Base-by-base conservation (phyloP, 1,140 invertebrate genomes). In the Neuroterus valhalla region DNA sequence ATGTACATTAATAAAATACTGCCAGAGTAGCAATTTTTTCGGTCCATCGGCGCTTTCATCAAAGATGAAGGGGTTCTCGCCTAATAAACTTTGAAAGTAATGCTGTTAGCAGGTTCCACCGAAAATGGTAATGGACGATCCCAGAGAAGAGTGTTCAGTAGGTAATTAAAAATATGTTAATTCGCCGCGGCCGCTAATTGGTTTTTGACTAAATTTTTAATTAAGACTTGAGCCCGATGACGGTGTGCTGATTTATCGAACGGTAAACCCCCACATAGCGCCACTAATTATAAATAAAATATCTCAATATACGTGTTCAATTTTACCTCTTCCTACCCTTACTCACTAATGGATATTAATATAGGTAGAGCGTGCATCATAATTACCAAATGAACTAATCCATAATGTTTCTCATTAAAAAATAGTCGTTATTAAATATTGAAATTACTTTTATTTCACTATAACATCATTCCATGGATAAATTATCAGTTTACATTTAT, bases 401-500 rank as follows among this genome's bases (percentile, higher is more conserved):
- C 17, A n/a, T n/a, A 19, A 48, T 48, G 8, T 17, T 48, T 19
- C 8, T 48, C 8, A 48, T 48, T 21, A 71, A 70, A 46, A 73
- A 70, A 50, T 12, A 70, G 75, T 52, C 72, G 21, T 15, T 21
- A 21, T 80, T 79, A 87, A 89, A 87, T 90, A 90, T 86, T 89
- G 86, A 90, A 90, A 90, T 87, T 85, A 85, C 75, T 86, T 90
- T 90, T 90, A 89, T 89, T 90, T 86, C 79, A 79, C 85, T 87
- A 88, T 87, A 84, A 84, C 87, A 81, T 86, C 86, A 82, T 85
- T 87, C 78, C 81, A 86, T 84, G 87, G 88, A 88, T 90, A 88
- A 89, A 89, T 89, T 88, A 89, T 88, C 86, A 88, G 89, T 78
- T 88, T 89, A 89, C 88, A 89, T 89, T 89, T 89, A 89, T 89